Base-by-base conservation (phyloP, 2,888 invertebrate genomes). In the Mamestra brassicae region DNA sequence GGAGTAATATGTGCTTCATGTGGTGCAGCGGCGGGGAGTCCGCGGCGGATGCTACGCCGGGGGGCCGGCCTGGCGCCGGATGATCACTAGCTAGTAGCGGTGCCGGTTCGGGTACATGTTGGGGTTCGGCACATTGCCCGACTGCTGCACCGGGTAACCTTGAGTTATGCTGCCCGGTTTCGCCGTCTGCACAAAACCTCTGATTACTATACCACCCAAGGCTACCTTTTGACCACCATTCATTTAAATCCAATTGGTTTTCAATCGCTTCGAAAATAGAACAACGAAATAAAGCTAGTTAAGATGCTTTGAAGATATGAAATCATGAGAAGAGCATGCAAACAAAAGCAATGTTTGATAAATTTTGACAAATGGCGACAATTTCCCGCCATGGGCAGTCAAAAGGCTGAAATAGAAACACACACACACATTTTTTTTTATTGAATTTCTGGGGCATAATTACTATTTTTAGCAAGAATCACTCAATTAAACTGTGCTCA, bases 111-210 rank as follows among this genome's bases (percentile, higher is more conserved):
- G 95, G 74, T 96, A 97, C 81, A 96, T 93, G 55, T 85, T 87
- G 58, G 82, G 82, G 83, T 93, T 96, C 87, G 94, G 96, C 34
- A 93, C 96, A 69, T 94, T 95, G 82, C 97, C 97, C 78, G 97
- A 97, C 73, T 97, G 97, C 82, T 98, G 97, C 2, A 98, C 98
- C 0, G 98, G 98, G 96, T 98, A 98, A 4, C 98, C 98, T 78
- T 98, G 98, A 0, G 98, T 98, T 79, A 98, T 98, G 88, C 98
- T 98, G 78, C 98, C 98, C 1, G 98, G 97, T 91, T 98, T 98
- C n/a, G 97, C 94, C 76, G 97, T 97, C 98, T 98, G 92, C 6
- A 92, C 36, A 90, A 83, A 73, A 87, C 76, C 5, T n/a, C 8
- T 70, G 77, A 68, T 71, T 66, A 68, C 17, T 34, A 36, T 4